phyloP scores from a whole-genome alignment of 2,113 vertebrate genomes.

The Mirza zaza region DNA sequence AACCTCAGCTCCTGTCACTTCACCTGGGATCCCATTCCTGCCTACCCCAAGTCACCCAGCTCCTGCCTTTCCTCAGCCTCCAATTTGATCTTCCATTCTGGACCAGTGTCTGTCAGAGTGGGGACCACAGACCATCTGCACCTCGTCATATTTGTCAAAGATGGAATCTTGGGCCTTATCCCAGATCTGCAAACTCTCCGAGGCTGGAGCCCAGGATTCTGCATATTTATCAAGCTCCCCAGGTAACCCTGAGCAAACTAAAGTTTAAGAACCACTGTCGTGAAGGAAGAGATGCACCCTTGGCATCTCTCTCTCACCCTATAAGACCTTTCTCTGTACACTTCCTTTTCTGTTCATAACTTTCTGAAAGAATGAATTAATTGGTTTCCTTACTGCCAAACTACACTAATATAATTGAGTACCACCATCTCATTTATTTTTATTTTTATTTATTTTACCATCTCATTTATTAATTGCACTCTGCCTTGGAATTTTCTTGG shows the following conservation, averaged over 20 bases:
- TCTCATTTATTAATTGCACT: slow-evolving; percentile 9
- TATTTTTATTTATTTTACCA: no score
- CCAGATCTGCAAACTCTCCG: neutral
- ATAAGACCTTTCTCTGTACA: neutral
- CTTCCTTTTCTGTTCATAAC: slow-evolving; percentile 42
- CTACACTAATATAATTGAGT: slow-evolving; percentile 12
- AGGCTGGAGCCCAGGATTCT: neutral
- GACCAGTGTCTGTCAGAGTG: neutral
- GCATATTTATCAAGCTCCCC: neutral
- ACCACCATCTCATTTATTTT: neutral
- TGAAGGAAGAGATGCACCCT: neutral
- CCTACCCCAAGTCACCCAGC: neutral
- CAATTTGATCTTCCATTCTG: neutral
- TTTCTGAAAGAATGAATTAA: slow-evolving; percentile 46
- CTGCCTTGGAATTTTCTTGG: neutral
- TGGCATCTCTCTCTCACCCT: neutral
- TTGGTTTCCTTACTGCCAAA: slow-evolving; percentile 51
- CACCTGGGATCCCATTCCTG: neutral
- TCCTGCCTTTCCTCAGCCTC: neutral
- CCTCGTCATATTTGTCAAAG: neutral
- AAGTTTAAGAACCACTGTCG: neutral
- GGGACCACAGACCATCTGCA: neutral
- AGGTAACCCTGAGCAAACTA: neutral
- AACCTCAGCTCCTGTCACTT: neutral
- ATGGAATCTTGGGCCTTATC: neutral